Evolutionary conservation across 2,888 invertebrate species (phyloP).

Genomic region (Encarsia formosa): DNA sequence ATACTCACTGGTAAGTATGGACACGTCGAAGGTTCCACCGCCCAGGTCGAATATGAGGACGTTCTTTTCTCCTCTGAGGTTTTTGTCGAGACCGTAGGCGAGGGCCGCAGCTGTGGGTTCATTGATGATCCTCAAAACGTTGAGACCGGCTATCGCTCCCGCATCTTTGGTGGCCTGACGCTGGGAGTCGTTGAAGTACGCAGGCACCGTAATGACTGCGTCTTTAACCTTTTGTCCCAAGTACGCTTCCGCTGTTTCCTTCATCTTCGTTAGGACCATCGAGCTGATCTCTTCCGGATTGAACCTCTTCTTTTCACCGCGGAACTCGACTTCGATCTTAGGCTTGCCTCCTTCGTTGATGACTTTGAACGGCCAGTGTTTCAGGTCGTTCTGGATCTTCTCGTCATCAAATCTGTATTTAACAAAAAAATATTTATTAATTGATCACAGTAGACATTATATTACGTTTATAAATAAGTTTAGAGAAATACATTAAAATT

Average conservation of each 20-base stretch:
- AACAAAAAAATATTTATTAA: too few species aligned
- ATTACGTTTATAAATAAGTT: too few species aligned
- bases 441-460: too few species aligned
- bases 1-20: constrained; percentile 75
- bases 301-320: constrained; percentile 62
- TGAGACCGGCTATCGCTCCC: constrained; percentile 65
- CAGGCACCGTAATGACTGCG: constrained; percentile 77
- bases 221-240: constrained; percentile 65
- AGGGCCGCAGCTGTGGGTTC: constrained; percentile 62
- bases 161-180: constrained; percentile 69
- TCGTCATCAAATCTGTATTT: constrained; percentile 57
- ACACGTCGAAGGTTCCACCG: constrained; percentile 77
- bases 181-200: constrained; percentile 69
- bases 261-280: constrained; percentile 62
- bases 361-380: constrained; percentile 78
- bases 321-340: constrained; percentile 65
- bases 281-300: constrained; percentile 70
- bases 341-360: constrained; percentile 63
- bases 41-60: constrained; percentile 66
- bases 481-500: too few species aligned
- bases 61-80: constrained; percentile 62
- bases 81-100: constrained; percentile 68
- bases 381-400: constrained; percentile 72
- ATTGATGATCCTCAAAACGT: constrained; percentile 64
- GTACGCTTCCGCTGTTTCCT: constrained; percentile 70